These are phyloP conservation scores for Alces alces DNA, from an alignment of 2,113 vertebrate genomes.

Conservation along the genomic window DNA sequence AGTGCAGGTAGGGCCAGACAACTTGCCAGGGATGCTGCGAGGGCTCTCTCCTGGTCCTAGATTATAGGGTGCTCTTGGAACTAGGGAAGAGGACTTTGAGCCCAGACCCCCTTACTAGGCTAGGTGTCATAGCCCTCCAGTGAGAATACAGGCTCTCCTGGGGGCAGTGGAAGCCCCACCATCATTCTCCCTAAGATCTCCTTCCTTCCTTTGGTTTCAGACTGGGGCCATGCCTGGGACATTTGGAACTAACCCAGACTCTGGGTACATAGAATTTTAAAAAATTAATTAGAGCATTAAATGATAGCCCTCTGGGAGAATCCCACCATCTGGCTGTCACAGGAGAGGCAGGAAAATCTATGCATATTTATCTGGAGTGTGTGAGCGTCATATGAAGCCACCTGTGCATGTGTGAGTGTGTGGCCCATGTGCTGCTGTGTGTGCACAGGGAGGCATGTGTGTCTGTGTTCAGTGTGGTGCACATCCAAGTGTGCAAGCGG, in stretches of 20 bases:
- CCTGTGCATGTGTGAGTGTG: not conserved
- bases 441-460: not conserved
- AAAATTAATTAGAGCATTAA: constrained; percentile 86
- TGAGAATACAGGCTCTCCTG: not conserved
- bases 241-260: constrained; percentile 52
- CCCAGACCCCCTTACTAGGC: not conserved
- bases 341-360: constrained; percentile 28
- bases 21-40: not conserved
- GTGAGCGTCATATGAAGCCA: constrained; percentile 15
- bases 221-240: not conserved
- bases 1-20: not conserved
- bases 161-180: not conserved
- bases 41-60: not conserved
- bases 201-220: not conserved
- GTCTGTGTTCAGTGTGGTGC: not conserved
- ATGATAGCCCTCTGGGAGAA: constrained; percentile 80
- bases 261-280: constrained; percentile 41
- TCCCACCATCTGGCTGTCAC: constrained; percentile 81
- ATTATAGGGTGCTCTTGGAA: not conserved
- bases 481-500: not conserved
- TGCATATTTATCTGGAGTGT: constrained; percentile 61
- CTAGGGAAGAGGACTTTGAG: not conserved
- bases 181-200: no score
- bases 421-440: not conserved
- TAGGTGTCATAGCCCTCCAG: not conserved